Percentiles rank a stretch among this genome's conserved stretches.
Conservation (phyloP, 2,113 vertebrate species). For the Numida meleagris region DNA sequence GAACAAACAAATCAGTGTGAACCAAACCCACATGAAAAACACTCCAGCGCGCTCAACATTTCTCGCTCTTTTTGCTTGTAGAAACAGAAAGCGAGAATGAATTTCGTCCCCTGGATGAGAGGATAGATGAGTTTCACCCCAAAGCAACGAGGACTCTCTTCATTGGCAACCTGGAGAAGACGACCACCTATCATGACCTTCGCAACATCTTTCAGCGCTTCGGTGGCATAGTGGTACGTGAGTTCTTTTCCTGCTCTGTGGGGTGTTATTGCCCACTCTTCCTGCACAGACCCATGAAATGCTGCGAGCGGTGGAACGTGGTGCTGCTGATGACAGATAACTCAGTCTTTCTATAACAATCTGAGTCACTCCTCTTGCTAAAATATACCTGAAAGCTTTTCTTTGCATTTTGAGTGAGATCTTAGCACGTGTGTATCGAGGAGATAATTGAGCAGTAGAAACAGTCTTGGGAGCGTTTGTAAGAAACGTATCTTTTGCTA, state of each 20-base stretch:
- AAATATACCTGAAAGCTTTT: not conserved
- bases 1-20: not conserved
- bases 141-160: slow-evolving; percentile 98
- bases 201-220: slow-evolving; percentile 97
- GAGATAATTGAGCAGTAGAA: not conserved
- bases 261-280: not conserved
- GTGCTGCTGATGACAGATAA: fast-evolving
- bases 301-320: not conserved
- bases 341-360: not conserved
- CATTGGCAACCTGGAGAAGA: slow-evolving; percentile 98
- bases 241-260: not conserved
- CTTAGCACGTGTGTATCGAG: fast-evolving
- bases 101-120: slow-evolving; percentile 96
- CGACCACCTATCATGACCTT: slow-evolving; percentile 95
- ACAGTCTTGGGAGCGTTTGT: not conserved
- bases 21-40: not conserved
- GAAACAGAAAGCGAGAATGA: slow-evolving; percentile 99
- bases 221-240: slow-evolving; percentile 95
- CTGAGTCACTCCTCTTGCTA: not conserved
- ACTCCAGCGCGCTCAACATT: not conserved
- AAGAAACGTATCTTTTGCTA: not conserved
- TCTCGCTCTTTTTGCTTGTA: slow-evolving; percentile 63
- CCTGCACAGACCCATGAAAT: not conserved
- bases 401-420: not conserved
- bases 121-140: slow-evolving; percentile 98